Conservation (phyloP, 2,888 invertebrate species). For the Drosophila demipolita region DNA sequence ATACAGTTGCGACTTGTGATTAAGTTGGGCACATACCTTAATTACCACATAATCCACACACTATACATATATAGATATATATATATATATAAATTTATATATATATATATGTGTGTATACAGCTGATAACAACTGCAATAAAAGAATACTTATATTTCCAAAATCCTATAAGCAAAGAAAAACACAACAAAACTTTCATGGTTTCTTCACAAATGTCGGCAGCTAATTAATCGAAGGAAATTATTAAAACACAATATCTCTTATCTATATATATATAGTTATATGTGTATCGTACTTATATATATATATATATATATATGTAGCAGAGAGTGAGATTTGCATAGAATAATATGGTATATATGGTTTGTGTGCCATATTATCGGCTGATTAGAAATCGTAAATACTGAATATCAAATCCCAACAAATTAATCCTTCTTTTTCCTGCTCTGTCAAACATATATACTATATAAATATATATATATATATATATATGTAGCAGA, state of each 20-base stretch:
- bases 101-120: conserved; percentile 5
- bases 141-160: conserved; percentile 50
- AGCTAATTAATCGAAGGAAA: conserved; percentile 41
- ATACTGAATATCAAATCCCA: conserved; percentile 33
- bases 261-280: conserved; percentile 15
- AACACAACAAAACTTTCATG: conserved; percentile 60
- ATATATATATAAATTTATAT: neutral
- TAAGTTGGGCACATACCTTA: conserved; percentile 35
- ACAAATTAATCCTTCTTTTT: conserved; percentile 36
- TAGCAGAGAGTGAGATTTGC: conserved; percentile 43
- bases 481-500: conserved; percentile 5
- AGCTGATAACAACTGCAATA: conserved; percentile 37
- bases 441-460: conserved; percentile 51
- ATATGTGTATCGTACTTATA: conserved; percentile 12
- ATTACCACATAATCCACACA: conserved; percentile 14
- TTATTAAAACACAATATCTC: conserved; percentile 39
- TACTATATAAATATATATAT: neutral
- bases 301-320: conserved; percentile 6
- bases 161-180: conserved; percentile 12
- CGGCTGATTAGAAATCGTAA: conserved; percentile 12
- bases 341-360: conserved; percentile 16
- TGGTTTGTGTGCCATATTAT: conserved; percentile 5
- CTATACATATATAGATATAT: conserved; percentile 20
- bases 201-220: conserved; percentile 75
- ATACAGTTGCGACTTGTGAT: conserved; percentile 38